A percentile compares a stretch with the other conserved stretches of the same genome.
Conservation (phyloP, 2,113 vertebrate species). For the Pionites leucogaster region DNA sequence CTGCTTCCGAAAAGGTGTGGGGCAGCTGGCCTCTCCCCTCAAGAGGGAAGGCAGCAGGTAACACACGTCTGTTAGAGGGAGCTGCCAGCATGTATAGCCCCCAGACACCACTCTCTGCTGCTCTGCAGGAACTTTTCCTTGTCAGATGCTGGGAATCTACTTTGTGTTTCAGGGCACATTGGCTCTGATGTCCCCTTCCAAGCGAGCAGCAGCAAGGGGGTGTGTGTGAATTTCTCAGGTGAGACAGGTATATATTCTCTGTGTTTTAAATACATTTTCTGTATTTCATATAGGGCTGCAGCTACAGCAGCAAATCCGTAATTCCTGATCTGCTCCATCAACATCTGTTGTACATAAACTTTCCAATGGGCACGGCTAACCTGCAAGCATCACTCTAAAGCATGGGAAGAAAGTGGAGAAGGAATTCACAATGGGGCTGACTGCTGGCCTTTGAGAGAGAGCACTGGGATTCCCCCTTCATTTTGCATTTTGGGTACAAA, state of each 20-base stretch:
- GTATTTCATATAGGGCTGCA: not conserved
- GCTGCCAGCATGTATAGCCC: not conserved
- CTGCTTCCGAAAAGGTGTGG: not conserved
- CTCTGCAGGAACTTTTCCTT: not conserved
- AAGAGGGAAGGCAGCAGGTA: not conserved
- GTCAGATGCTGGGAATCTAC: not conserved
- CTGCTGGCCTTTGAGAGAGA: not conserved
- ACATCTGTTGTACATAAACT: slow-evolving; percentile 26
- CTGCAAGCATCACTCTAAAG: slow-evolving; percentile 10
- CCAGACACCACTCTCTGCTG: not conserved
- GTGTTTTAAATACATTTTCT: not conserved
- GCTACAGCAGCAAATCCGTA: not conserved
- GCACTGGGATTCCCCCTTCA: not conserved
- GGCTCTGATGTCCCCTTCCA: not conserved
- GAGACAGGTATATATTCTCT: not conserved
- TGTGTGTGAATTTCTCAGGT: not conserved
- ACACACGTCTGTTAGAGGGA: not conserved
- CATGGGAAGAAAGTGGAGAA: not conserved
- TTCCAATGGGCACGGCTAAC: slow-evolving; percentile 13
- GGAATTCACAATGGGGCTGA: not conserved
- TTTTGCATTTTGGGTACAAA: slow-evolving; percentile 37
- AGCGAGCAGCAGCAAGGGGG: not conserved
- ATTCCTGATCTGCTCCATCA: not conserved
- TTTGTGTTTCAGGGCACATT: not conserved
- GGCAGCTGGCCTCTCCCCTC: not conserved